Conservation (phyloP, 2,797 vertebrate species). For the Halcyon chelicuti region DNA sequence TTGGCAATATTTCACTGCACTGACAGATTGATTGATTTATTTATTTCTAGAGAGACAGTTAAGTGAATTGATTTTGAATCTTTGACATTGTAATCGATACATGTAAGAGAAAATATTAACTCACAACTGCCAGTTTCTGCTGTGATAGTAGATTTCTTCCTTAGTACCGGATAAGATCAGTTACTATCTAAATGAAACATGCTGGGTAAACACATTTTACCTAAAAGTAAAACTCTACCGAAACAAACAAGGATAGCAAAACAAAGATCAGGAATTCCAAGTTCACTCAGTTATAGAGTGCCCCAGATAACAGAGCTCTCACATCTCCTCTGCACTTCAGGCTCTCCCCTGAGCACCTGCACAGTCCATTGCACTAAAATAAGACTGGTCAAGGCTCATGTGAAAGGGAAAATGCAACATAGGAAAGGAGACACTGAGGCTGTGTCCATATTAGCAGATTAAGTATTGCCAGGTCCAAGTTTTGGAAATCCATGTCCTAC, state of each 20-base stretch:
- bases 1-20: not conserved
- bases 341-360: not conserved
- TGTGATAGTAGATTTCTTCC: not conserved
- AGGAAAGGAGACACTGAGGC: not conserved
- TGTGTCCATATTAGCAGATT: not conserved
- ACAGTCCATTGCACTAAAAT: not conserved
- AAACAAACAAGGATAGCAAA: not conserved
- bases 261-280: not conserved
- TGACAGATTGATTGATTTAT: not conserved
- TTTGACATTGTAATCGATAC: constrained; percentile 35
- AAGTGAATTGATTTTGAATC: constrained; percentile 58
- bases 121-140: constrained; percentile 45
- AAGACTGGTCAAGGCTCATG: not conserved
- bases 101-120: constrained; percentile 44
- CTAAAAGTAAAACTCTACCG: not conserved
- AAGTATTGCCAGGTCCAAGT: not conserved
- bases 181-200: not conserved
- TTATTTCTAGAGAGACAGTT: not conserved
- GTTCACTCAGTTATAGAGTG: not conserved
- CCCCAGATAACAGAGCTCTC: not conserved
- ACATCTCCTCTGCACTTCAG: not conserved
- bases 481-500: not conserved
- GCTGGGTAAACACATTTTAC: not conserved
- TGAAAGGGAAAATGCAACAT: not conserved
- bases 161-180: not conserved